These are phyloP conservation scores for Ennomos quercinarius DNA, from an alignment of 2,888 invertebrate genomes.

Conservation along the genomic window DNA sequence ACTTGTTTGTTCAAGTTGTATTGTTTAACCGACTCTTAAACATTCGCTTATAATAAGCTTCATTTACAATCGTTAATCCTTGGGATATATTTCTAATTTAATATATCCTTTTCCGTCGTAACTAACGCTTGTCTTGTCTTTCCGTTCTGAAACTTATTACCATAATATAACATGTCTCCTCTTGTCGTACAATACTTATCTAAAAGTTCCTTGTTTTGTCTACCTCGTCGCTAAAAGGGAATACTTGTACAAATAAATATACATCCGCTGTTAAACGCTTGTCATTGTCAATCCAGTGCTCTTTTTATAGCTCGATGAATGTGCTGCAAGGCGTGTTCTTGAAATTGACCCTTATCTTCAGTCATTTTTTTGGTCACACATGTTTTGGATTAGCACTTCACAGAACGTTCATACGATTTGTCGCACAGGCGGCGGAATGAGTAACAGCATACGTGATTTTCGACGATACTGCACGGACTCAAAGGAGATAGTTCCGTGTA, in stretches of 20 bases:
- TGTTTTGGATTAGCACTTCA: conserved; percentile 84
- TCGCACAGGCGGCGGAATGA: conserved; percentile 46
- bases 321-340: conserved; percentile 72
- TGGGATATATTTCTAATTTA: conserved; percentile 66
- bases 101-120: conserved; percentile 66
- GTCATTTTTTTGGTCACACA: conserved; percentile 77
- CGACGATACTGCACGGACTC: conserved; percentile 37
- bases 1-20: conserved; percentile 16
- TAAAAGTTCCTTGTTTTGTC: conserved; percentile 79
- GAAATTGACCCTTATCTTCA: conserved; percentile 81
- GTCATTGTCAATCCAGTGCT: conserved; percentile 81
- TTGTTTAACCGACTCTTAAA: conserved; percentile 13
- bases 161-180: conserved; percentile 68
- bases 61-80: conserved; percentile 32
- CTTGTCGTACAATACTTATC: conserved; percentile 73
- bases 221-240: conserved; percentile 79
- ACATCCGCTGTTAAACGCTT: conserved; percentile 77
- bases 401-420: conserved; percentile 70
- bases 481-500: conserved; percentile 44
- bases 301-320: conserved; percentile 77
- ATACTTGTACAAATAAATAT: conserved; percentile 84
- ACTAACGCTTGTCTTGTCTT: conserved; percentile 58
- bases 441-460: conserved; percentile 44
- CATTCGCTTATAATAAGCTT: conserved; percentile 24
- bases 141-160: conserved; percentile 72